Percentiles rank a stretch among this genome's conserved stretches.
These are phyloP conservation scores for Chiridota heheva DNA, from an alignment of 35 echinoderm and acorn worm genomes.

Conservation along the genomic window DNA sequence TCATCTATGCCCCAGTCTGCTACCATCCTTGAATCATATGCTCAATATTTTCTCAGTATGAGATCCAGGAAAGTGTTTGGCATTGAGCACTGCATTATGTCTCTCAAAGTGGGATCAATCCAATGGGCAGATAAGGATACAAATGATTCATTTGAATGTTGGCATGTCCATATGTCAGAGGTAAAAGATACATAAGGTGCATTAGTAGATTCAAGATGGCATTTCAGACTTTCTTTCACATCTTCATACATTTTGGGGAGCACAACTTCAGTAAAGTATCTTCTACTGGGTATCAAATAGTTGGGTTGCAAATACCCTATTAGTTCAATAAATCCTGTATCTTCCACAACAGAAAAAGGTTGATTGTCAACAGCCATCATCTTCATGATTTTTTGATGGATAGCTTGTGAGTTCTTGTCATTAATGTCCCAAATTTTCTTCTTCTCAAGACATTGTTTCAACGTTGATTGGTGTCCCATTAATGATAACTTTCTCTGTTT, in stretches of 20 bases:
- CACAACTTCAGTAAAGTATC: no score
- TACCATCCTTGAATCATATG: slow-evolving; percentile 14
- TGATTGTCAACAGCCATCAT: neutral
- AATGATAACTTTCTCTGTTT: neutral
- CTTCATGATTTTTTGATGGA: slow-evolving; percentile 1
- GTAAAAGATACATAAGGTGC: no score
- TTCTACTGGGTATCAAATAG: neutral
- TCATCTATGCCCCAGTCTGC: neutral
- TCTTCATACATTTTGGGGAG: no score
- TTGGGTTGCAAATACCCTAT: neutral
- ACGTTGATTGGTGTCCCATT: neutral
- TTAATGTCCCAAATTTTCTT: slow-evolving; percentile 12
- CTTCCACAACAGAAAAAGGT: neutral
- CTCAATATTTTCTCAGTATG: no score
- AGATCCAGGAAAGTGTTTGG: no score
- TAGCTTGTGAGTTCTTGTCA: neutral
- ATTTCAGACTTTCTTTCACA: no score
- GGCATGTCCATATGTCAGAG: no score
- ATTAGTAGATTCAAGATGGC: no score
- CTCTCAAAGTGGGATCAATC: no score
- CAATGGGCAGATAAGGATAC: no score
- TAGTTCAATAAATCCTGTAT: slow-evolving; percentile 4
- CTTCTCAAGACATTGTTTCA: neutral
- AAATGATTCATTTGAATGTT: no score
- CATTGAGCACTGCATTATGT: no score